Conservation (phyloP, 2,797 vertebrate genomes). For the Myotis myotis region DNA sequence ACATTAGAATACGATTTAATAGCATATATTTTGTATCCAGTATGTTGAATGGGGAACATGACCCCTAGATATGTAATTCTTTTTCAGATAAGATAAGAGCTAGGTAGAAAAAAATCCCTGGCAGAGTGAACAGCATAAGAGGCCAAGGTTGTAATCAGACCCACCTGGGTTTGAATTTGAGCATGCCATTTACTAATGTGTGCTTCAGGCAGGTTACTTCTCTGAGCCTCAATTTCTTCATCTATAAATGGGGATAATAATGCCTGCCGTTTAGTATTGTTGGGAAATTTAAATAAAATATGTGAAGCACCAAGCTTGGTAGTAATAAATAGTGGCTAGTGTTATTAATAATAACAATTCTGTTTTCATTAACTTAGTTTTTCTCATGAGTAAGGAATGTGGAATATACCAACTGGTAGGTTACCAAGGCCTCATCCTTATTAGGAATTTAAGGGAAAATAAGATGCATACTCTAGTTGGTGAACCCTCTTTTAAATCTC, state of each 20-base stretch:
- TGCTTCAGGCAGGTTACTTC: background rate
- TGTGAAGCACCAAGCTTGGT: background rate
- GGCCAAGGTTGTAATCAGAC: background rate
- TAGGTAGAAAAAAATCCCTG: background rate
- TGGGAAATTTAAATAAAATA: conserved; percentile 10
- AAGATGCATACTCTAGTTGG: background rate
- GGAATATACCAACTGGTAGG: background rate
- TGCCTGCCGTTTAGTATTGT: conserved; percentile 2
- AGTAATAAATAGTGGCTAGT: background rate
- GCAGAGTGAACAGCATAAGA: background rate
- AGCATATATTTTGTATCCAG: background rate
- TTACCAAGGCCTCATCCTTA: conserved; percentile 36
- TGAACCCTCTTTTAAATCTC: background rate
- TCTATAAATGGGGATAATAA: background rate
- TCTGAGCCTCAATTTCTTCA: background rate
- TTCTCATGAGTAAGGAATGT: conserved; percentile 59
- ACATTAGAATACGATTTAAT: conserved; percentile 14
- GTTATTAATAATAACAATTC: conserved; percentile 6
- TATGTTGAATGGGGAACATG: background rate
- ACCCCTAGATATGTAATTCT: background rate
- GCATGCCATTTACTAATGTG: background rate
- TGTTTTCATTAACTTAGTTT: conserved; percentile 61
- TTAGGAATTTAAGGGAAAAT: conserved; percentile 48
- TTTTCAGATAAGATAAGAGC: background rate
- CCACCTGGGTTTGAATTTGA: background rate